Percentiles rank a stretch among this genome's conserved stretches.
Conservation (phyloP, 2,113 vertebrate species). For the Furnarius figulus region DNA sequence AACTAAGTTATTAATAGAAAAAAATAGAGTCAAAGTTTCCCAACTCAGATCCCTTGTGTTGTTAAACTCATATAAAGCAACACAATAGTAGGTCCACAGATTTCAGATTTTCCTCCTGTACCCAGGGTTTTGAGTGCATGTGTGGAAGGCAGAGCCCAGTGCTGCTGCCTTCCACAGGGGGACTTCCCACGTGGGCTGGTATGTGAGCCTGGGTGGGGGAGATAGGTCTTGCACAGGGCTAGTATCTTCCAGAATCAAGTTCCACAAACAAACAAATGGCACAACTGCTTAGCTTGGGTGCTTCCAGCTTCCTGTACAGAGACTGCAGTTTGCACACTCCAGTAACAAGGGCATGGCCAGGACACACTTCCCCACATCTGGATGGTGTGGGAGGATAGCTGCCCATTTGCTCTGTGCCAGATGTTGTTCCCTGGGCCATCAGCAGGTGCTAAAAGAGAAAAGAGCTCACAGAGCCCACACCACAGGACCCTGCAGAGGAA, state of each 20-base stretch:
- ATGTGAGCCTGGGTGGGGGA: accelerated
- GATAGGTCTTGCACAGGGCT: neutral
- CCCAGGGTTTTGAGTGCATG: neutral
- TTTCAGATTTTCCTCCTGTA: neutral
- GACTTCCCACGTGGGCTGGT: neutral
- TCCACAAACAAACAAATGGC: neutral
- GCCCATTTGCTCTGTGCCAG: neutral
- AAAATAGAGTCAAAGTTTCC: neutral
- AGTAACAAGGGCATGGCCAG: neutral
- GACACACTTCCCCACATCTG: neutral
- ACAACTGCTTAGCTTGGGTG: neutral
- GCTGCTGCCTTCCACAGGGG: neutral
- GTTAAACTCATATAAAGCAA: neutral
- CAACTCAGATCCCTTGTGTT: neutral
- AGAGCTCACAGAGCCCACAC: neutral
- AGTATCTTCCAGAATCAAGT: neutral
- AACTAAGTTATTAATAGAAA: slow-evolving; percentile 3
- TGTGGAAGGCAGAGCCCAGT: neutral
- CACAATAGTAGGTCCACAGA: accelerated
- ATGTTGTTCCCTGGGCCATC: neutral
- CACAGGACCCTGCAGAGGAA: neutral
- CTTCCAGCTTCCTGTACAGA: neutral
- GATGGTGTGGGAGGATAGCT: neutral
- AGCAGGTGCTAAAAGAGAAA: neutral
- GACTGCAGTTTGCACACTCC: neutral